These are phyloP conservation scores for Polyodon spathula DNA, from an alignment of 2,113 vertebrate species.

Conservation along the genomic window DNA sequence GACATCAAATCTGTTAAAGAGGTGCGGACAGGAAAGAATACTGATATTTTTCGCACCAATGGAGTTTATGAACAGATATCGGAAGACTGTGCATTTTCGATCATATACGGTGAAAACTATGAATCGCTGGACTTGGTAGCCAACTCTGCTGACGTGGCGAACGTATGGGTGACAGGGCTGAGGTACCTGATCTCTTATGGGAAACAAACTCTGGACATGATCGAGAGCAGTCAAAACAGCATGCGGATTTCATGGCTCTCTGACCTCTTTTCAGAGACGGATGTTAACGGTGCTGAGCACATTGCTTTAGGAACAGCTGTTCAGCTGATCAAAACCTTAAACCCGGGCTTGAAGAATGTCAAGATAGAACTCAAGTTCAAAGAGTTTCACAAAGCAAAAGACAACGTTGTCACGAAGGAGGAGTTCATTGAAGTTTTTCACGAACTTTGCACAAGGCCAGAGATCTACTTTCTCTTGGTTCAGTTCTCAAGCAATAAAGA, in stretches of 20 bases:
- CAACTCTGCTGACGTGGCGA: constrained; percentile 89
- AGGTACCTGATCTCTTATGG: constrained; percentile 94
- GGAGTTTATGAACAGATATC: constrained; percentile 95
- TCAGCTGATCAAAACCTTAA: constrained; percentile 84
- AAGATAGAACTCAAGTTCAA: constrained; percentile 96
- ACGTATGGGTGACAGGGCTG: constrained; percentile 93
- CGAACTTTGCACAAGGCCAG: constrained; percentile 92
- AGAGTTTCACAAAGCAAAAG: constrained; percentile 87
- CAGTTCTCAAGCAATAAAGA: constrained; percentile 99
- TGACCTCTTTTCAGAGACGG: constrained; percentile 76
- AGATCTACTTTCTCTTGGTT: constrained; percentile 96
- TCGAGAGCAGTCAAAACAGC: constrained; percentile 87
- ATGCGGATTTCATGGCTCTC: constrained; percentile 92
- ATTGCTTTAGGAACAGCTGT: constrained; percentile 75
- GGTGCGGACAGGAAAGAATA: constrained; percentile 92
- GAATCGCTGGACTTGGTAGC: constrained; percentile 93
- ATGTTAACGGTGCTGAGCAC: constrained; percentile 59
- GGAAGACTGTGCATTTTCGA: constrained; percentile 90
- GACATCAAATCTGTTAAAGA: constrained; percentile 93
- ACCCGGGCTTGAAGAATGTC: constrained; percentile 83
- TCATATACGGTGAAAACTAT: constrained; percentile 92
- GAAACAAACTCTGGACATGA: constrained; percentile 89
- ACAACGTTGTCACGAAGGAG: constrained; percentile 78
- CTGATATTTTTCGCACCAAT: constrained; percentile 92
- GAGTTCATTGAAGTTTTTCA: constrained; percentile 97